These are phyloP conservation scores for Thermophis baileyi DNA, from an alignment of 2,113 vertebrate genomes.

Conservation along the genomic window DNA sequence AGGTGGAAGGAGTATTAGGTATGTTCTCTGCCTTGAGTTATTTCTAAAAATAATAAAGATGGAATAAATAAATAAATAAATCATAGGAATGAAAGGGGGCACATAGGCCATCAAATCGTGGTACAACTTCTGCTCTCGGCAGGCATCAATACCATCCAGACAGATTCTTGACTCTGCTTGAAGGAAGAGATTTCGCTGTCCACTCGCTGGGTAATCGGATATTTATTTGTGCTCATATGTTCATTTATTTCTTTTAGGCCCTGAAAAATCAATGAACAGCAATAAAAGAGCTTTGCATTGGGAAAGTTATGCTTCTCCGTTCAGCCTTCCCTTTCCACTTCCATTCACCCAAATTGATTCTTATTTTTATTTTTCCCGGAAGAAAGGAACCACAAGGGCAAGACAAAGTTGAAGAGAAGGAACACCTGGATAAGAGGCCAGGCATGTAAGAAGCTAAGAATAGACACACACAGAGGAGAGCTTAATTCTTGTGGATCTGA, in stretches of 20 bases:
- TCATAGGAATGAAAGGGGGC: not conserved
- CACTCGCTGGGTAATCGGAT: not conserved
- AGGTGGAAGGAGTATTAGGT: not conserved
- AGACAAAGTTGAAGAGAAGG: not conserved
- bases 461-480: not conserved
- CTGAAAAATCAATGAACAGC: conserved; percentile 48
- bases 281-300: conserved; percentile 13
- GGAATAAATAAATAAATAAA: not conserved
- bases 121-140: not conserved
- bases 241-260: conserved; percentile 4
- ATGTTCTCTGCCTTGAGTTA: not conserved
- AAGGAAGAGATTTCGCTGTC: not conserved
- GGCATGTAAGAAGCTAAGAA: not conserved
- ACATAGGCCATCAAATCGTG: not conserved
- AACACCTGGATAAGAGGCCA: not conserved
- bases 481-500: not conserved
- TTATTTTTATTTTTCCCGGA: not conserved
- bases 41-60: not conserved
- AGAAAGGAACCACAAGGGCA: not conserved
- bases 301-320: not conserved
- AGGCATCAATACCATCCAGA: not conserved
- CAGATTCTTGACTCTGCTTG: not conserved
- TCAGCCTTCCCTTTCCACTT: not conserved
- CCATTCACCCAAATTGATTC: accelerated
- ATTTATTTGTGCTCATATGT: not conserved